Base-by-base conservation (phyloP, 2,797 vertebrate species). In the Gambelia wislizenii region DNA sequence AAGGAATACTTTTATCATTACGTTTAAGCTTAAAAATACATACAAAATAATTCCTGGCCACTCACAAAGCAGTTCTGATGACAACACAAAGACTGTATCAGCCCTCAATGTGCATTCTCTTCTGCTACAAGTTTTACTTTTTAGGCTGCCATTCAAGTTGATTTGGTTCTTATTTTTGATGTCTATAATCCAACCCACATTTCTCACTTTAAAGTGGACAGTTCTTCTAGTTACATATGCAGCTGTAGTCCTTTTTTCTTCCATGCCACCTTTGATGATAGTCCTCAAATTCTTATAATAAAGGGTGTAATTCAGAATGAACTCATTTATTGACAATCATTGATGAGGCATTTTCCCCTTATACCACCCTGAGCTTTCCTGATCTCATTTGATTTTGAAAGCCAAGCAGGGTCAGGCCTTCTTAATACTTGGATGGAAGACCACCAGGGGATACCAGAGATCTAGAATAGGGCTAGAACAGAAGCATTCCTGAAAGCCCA, bases 251-350 rank as follows among this genome's bases (percentile, higher is more conserved):
- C 54, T 18, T 3, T 25, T 13, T 20, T 49, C 61, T 84, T 84
- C 44, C 22, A 0, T 79, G n/a, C 12, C 14, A 39, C 49, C 47
- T 77, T 22, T 22, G 25, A 56, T 1, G 16, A 36, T 59, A 47
- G 4, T 6, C 22, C 27, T 54, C 30, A 20, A 42, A 90, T 78
- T 84, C 42, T 59, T 70, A 30, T 36, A 61, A 30, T 36, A 81
- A 49, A 87, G 64, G 27, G 42, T 70, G 39, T n/a, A 36, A 84
- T 86, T 88, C 75, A 36, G 61, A 86, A 89, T 86, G 39, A 90
- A 84, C 9, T 18, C 25, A 80, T 49, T 39, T 87, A 78, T 39
- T 74, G 70, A 85, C 78, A 74, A 85, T 2, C 85, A 39, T 49
- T 76, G 56, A 10, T 36, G 80, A 59, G 36, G 16, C 87, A 78